Conservation (phyloP, 2,797 vertebrate genomes). For the Pangasius krempfi region DNA sequence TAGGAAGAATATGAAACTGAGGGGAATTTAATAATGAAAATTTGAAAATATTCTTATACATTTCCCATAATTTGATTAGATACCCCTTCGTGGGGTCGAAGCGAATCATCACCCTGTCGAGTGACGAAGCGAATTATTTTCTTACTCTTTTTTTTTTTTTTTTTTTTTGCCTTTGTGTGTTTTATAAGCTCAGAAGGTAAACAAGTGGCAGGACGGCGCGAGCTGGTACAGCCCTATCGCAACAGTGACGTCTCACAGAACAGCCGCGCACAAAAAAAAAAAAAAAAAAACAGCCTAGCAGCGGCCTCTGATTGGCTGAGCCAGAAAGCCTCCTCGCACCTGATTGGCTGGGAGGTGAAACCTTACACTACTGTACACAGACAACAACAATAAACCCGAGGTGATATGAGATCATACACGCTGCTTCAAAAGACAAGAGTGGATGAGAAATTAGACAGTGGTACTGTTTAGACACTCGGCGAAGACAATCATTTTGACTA, state of each 20-base stretch:
- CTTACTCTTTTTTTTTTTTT: neutral
- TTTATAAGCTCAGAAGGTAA: conserved; percentile 38
- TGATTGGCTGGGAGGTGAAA: conserved; percentile 54
- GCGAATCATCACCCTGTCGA: too few species aligned
- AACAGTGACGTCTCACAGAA: conserved; percentile 61
- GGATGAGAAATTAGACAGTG: conserved; percentile 11
- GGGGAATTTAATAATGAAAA: too few species aligned
- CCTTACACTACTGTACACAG: conserved; percentile 44
- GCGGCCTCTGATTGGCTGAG: conserved; percentile 51
- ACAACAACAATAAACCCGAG: conserved; percentile 60
- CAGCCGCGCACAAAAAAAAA: neutral
- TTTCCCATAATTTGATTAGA: neutral
- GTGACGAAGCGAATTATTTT: neutral
- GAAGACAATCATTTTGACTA: conserved; percentile 58
- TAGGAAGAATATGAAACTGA: neutral
- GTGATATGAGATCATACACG: conserved; percentile 54
- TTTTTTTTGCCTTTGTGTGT: neutral
- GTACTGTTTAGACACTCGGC: conserved; percentile 19
- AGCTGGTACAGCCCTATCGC: conserved; percentile 48
- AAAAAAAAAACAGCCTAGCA: conserved; percentile 54
- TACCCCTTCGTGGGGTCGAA: neutral
- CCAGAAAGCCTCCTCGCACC: neutral
- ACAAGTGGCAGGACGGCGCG: conserved; percentile 52
- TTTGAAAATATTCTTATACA: neutral
- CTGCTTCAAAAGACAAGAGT: conserved; percentile 23